Evolutionary conservation across 30 jellyfish, hydroid and myxozoan genomes (phyloP).

Genomic region (Mastigias papua): DNA sequence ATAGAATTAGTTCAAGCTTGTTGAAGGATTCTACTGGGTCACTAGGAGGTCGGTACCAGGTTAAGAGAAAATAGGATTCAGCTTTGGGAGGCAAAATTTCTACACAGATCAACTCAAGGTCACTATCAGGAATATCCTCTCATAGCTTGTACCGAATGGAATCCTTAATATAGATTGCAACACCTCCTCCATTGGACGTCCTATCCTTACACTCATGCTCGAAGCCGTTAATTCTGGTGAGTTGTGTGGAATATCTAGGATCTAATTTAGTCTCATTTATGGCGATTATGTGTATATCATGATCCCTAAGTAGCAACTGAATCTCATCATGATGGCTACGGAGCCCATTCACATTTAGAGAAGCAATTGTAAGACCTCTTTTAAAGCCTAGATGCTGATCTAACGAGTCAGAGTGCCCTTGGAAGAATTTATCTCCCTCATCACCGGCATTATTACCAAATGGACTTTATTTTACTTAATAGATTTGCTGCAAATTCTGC

Average conservation of each 20-base stretch:
- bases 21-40: slow-evolving; percentile 54
- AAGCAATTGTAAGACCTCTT: slow-evolving; percentile 63
- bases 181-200: slow-evolving; percentile 48
- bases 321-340: slow-evolving; percentile 45
- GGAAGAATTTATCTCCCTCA: neutral
- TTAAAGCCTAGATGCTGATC: slow-evolving; percentile 61
- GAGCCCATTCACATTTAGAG: slow-evolving; percentile 36
- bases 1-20: slow-evolving; percentile 11
- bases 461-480: neutral
- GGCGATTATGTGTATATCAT: slow-evolving; percentile 6
- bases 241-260: neutral
- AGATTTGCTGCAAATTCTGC: neutral
- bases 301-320: neutral
- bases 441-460: slow-evolving; percentile 12
- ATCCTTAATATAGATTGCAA: slow-evolving; percentile 35
- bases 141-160: slow-evolving; percentile 23
- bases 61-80: slow-evolving; percentile 6
- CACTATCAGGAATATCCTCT: slow-evolving; percentile 30
- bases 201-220: slow-evolving; percentile 35
- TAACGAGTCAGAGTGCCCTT: slow-evolving; percentile 1
- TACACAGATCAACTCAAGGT: slow-evolving; percentile 39
- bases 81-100: slow-evolving; percentile 37
- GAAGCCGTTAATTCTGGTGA: neutral
- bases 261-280: slow-evolving; percentile 10
- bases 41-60: slow-evolving; percentile 55